Base-by-base conservation (phyloP, 2,888 invertebrate species). In the Pollenia amentaria region DNA sequence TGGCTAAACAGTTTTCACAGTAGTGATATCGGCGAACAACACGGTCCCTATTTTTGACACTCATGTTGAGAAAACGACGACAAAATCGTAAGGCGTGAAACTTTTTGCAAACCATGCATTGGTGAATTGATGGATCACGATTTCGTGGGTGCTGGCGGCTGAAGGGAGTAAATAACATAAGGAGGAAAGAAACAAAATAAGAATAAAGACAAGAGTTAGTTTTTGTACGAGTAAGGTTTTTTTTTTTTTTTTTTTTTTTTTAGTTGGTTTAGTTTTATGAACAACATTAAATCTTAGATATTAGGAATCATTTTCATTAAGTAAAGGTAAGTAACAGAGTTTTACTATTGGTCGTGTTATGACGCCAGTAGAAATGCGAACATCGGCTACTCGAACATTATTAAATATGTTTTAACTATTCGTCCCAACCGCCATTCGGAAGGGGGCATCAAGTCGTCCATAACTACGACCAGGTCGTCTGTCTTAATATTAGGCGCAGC, bases 1-100 rank as follows among this genome's bases (percentile, higher is more conserved):
- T 53, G 3, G 76, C 65, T 18, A 76, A n/a, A 51, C 76, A 76
- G 10, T 76, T 76, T 4, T 21, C 44, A 16, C 76, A 76, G 40
- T 76, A 65, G 8, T 55, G n/a, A 11, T 40, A 48, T 12, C 29
- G n/a, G 2, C 29, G 62, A n/a, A 53, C 64, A 3, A 64, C 16
- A 6, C 40, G 18, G 42, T 42, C 9, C 38, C 65, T 48, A 10
- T 51, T 53, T 3, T 46, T 14, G 7, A 46, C 38, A 14, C n/a
- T 29, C 65, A 76, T 53, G 18, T 11, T 42, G 11, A 64, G 14
- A 51, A 64, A 65, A 12, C n/a, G 8, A 8, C n/a, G 38, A 7
- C 76, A 76, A 12, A 65, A n/a, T 6, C 76, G 48, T 40, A 76
- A 11, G 2, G 53, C 10, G 16, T 76, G 76, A 21, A 46, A 53